Base-by-base conservation (phyloP, 2,797 vertebrate genomes). In the Sebastes iracundus region DNA sequence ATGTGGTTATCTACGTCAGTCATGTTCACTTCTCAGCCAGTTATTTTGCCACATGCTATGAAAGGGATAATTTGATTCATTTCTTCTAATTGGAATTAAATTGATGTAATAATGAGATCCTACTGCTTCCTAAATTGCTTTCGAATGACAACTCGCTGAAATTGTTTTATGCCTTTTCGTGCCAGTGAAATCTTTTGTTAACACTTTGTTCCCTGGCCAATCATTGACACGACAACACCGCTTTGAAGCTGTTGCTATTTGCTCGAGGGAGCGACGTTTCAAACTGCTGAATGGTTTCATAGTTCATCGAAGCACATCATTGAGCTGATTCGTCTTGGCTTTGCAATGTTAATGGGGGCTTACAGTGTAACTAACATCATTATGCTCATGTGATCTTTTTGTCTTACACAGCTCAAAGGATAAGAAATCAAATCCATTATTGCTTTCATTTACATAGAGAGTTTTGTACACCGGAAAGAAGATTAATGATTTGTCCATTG, bases 81-180 rank as follows among this genome's bases (percentile, higher is more conserved):
- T 91, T 86, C 76, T 80, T 85, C 73, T 93, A 93, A 94, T 92
- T 93, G 85, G 88, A 93, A 91, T 92, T 88, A 90, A 93, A 93
- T 93, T 90, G 88, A 85, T 91, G 86, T 82, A 91, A 91, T 93
- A 92, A 93, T 91, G 88, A 92, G 88, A 90, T 92, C 85, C 89
- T 73, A 84, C 85, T 86, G 90, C 86, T 84, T 87, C 74, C 77
- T 62, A 89, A 92, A 93, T 94, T 93, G 82, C 86, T 91, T 93
- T 91, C 20, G 35, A 93, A 94, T 90, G 86, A 92, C 85, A 85
- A 83, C 78, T 77, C 42, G 22, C 46, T 83, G 79, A 84, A 86
- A 86, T 42, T 30, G 71, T 84, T 89, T 65, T 33, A 73, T 72
- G 75, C 38, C 28, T 71, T 90, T 80, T 85, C 14, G 13, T 81